Conservation (phyloP, 2,888 invertebrate genomes). For the Argyra leucocephala region DNA sequence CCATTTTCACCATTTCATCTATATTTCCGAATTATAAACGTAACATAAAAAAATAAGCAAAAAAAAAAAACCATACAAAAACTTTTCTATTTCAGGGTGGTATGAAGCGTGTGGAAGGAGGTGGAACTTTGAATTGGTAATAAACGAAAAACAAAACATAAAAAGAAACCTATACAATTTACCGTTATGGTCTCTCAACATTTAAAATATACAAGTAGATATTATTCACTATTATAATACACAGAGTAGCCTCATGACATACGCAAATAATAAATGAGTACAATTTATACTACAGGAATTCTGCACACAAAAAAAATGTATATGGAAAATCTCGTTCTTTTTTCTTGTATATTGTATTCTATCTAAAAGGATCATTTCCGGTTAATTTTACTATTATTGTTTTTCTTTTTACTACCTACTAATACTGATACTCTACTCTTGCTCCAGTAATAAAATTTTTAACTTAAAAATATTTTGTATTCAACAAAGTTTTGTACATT, state of each 20-base stretch:
- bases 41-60: neutral
- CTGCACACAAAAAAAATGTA: neutral
- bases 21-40: neutral
- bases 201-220: neutral
- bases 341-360: too few species aligned
- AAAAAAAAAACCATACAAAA: neutral
- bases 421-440: too few species aligned
- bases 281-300: neutral
- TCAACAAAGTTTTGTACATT: neutral
- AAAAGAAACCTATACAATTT: neutral
- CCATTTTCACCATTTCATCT: too few species aligned
- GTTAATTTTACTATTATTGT: neutral
- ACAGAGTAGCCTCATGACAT: neutral
- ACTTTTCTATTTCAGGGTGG: too few species aligned
- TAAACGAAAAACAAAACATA: too few species aligned
- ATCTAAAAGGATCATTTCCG: neutral
- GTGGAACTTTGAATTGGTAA: too few species aligned
- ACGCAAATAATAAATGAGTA: neutral
- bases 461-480: neutral
- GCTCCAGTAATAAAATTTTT: neutral
- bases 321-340: neutral
- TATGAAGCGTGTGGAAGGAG: too few species aligned
- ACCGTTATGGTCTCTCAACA: neutral
- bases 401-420: neutral
- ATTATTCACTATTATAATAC: too few species aligned